Base-by-base conservation (phyloP, 2,113 vertebrate genomes). In the Caranx ignobilis region DNA sequence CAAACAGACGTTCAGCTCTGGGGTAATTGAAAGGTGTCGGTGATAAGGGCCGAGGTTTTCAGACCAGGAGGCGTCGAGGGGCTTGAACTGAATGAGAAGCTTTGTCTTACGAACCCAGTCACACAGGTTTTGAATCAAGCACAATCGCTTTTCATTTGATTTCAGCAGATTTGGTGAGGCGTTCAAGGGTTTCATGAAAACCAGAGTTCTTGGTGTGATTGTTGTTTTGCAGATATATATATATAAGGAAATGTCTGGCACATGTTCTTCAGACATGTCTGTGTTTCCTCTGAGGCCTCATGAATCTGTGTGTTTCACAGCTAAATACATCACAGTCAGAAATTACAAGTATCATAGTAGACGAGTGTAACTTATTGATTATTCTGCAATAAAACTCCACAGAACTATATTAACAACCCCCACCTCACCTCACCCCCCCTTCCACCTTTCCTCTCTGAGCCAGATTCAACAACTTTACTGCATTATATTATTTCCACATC, bases 1-100 rank as follows among this genome's bases (percentile, higher is more conserved):
- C 72, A 77, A 85, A 79, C 71, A 82, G 43, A 65, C 10, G 37
- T 37, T 61, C 34, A 13, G 82, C 52, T 63, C 8, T 12, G 11
- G 56, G 61, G 75, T 70, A 62, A 83, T 74, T 80, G 79, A 80
- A 85, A 83, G 71, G 70, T 71, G 74, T 61, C 13, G 16, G 71
- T 37, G 85, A 79, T 83, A 76, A 79, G 57, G 60, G 48, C 0
- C 0, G 34, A 57, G 60, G 64, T 62, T 55, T 72, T 54, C 67
- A 73, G 34, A 68, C 62, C 62, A 16, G 60, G 59, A 54, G 34
- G 59, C 57, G 21, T 61, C 54, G 1, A 66, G 54, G 70, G 65
- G 35, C 56, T 78, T 32, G 39, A 59, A 74, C 34, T 6, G 35
- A 69, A 70, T 12, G 50, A 72, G 47, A 12, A 50, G 62, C 68